Conservation (phyloP, 2,113 vertebrate genomes). For the Danio rerio region GRCz12tu NC_133186.1:38506501-38507000, state of each 20-base stretch:
- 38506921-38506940: neutral
- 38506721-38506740: neutral
- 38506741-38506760: neutral
- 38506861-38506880: neutral
- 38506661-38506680: neutral
- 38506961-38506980: slow-evolving; percentile 30
- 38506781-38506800: neutral
- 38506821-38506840: slow-evolving; percentile 1
- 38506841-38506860: slow-evolving; percentile 22
- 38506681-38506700: no score
- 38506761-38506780: slow-evolving; percentile 13
- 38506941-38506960: neutral
- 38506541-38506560: neutral
- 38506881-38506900: slow-evolving; percentile 9
- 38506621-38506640: neutral
- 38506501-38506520: slow-evolving; percentile 22
- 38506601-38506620: neutral
- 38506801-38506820: neutral
- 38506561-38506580: neutral
- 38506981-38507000: slow-evolving; percentile 17
- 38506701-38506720: no score
- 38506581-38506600: neutral
- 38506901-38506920: neutral
- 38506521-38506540: slow-evolving; percentile 1
- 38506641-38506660: neutral